These are phyloP conservation scores for Eonycteris spelaea DNA, from an alignment of 2,113 vertebrate genomes.

Conservation along the genomic window DNA sequence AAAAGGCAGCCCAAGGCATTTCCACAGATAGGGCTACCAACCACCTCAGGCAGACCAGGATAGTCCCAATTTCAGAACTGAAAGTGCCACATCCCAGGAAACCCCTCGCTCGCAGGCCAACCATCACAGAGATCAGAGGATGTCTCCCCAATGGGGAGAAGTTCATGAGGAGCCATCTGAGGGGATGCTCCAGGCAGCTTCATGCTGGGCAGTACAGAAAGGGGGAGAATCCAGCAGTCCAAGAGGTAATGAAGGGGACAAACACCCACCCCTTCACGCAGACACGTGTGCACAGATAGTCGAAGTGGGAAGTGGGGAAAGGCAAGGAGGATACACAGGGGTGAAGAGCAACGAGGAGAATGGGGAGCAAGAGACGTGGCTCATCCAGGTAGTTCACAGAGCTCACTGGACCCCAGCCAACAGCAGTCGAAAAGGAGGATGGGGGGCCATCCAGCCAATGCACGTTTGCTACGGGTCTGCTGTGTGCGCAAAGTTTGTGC, in stretches of 20 bases:
- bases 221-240: not conserved
- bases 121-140: not conserved
- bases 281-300: rapidly evolving
- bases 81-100: not conserved
- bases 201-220: not conserved
- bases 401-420: not conserved
- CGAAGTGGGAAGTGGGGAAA: not conserved
- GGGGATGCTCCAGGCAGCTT: not conserved
- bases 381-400: not conserved
- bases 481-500: not conserved
- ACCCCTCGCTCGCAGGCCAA: not conserved
- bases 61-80: not conserved
- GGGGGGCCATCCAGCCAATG: not conserved
- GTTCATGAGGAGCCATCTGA: not conserved
- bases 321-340: not conserved
- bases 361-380: not conserved
- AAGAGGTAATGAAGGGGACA: not conserved
- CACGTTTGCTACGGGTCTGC: not conserved
- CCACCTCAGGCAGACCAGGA: not conserved
- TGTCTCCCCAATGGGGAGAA: not conserved
- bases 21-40: not conserved
- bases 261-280: rapidly evolving
- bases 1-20: not conserved
- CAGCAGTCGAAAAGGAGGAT: not conserved
- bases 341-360: not conserved